A percentile compares a stretch with the other conserved stretches of the same genome.
Conservation (phyloP, 23 tunicate genomes). For the Ascidia mentula region DNA sequence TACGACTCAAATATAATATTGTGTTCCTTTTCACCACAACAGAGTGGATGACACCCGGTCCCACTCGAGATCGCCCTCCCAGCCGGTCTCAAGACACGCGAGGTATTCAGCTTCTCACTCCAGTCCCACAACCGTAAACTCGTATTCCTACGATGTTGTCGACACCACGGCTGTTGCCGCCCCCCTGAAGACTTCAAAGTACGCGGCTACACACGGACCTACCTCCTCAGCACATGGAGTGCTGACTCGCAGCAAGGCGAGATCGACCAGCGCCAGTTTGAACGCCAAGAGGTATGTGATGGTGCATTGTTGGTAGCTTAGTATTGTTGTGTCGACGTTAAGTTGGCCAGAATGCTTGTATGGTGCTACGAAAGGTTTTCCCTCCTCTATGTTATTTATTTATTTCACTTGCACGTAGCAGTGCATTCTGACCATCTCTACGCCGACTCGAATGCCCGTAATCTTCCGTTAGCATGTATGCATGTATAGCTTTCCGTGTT, state of each 20-base stretch:
- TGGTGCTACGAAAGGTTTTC: too few relatives aligned
- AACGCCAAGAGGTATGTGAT: conserved; percentile 47
- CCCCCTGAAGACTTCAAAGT: conserved; percentile 61
- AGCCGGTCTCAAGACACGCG: conserved; percentile 36
- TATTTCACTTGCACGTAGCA: too few relatives aligned
- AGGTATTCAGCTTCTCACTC: conserved; percentile 37
- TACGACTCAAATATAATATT: too few relatives aligned
- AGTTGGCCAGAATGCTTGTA: too few relatives aligned
- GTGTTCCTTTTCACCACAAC: too few relatives aligned
- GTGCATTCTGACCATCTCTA: too few relatives aligned
- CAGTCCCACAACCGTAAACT: background rate
- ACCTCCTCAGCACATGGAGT: conserved; percentile 43
- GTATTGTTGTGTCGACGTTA: too few relatives aligned
- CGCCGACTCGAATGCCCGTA: too few relatives aligned
- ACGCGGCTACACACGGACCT: conserved; percentile 40
- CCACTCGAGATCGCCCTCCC: conserved; percentile 64
- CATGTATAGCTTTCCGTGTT: too few relatives aligned
- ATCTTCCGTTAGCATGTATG: too few relatives aligned
- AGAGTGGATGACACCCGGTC: conserved; percentile 32
- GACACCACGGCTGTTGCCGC: conserved; percentile 39
- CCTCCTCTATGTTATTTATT: too few relatives aligned
- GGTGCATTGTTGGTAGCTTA: too few relatives aligned
- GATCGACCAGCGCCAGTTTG: conserved; percentile 46
- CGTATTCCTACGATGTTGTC: conserved; percentile 5
- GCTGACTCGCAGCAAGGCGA: conserved; percentile 76